Percentiles rank a stretch among this genome's conserved stretches.
These are phyloP conservation scores for Tenualosa ilisha DNA, from an alignment of 2,797 vertebrate genomes.

Conservation along the genomic window DNA sequence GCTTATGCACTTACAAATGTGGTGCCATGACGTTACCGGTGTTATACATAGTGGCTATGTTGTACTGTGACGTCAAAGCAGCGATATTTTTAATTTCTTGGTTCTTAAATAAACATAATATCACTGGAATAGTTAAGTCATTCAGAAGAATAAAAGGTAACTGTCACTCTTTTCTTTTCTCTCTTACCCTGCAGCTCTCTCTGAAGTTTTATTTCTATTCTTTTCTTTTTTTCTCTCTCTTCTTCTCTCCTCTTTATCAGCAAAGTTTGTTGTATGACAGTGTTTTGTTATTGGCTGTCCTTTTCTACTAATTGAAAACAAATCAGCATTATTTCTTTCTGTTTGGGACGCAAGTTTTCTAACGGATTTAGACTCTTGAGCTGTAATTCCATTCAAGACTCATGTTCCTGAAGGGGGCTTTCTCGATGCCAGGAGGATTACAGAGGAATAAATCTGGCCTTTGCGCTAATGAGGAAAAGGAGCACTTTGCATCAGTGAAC, in stretches of 20 bases:
- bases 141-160: background rate
- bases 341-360: constrained; percentile 52
- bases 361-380: constrained; percentile 47
- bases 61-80: too few species aligned
- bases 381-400: constrained; percentile 61
- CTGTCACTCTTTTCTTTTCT: background rate
- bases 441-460: constrained; percentile 56
- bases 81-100: too few species aligned
- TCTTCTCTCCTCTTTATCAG: background rate
- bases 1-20: too few species aligned
- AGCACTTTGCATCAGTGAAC: background rate
- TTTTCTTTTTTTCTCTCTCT: background rate
- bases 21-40: too few species aligned
- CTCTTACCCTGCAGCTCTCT: background rate
- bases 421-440: constrained; percentile 63
- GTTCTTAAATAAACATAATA: too few species aligned
- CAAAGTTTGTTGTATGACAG: background rate
- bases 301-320: constrained; percentile 40
- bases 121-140: too few species aligned
- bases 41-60: too few species aligned
- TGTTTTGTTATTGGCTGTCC: background rate
- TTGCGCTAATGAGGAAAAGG: constrained; percentile 61
- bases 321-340: constrained; percentile 53
- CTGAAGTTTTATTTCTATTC: background rate
- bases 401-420: constrained; percentile 52